These are phyloP conservation scores for Saturnia pavonia DNA, from an alignment of 2,888 invertebrate species.

Conservation along the genomic window DNA sequence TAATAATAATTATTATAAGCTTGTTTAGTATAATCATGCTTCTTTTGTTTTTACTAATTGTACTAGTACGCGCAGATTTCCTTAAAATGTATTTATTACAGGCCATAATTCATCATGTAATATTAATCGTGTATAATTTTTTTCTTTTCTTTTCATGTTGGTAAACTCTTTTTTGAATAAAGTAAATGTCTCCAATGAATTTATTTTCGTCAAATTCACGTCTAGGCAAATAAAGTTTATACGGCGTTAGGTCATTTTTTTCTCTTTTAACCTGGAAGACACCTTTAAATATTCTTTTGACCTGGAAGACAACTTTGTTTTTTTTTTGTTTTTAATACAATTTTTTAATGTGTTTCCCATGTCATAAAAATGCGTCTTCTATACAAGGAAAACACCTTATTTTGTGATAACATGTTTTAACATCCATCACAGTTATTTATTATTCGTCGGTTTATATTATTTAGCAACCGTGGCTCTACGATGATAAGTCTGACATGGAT, in stretches of 20 bases:
- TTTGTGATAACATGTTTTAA: background rate
- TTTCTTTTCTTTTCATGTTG: background rate
- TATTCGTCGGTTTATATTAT: slow-evolving; percentile 23
- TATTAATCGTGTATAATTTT: background rate
- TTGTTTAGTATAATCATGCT: background rate
- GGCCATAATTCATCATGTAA: background rate
- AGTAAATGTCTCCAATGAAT: no score
- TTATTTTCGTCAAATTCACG: no score
- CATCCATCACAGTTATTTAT: background rate
- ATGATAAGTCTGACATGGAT: slow-evolving; percentile 86
- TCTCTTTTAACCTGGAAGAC: no score
- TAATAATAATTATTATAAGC: background rate
- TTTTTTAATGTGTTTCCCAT: no score
- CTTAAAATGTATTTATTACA: background rate
- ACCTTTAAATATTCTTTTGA: no score
- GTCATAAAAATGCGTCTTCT: no score
- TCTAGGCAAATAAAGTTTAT: no score
- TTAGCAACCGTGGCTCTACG: slow-evolving; percentile 89
- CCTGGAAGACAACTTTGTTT: no score
- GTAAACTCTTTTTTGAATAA: background rate
- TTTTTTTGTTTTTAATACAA: no score
- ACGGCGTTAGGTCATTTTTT: no score
- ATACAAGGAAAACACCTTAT: no score
- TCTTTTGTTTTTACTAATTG: background rate
- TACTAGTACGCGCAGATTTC: background rate